Evolutionary conservation across 2,113 vertebrate species (phyloP).

Genomic region (Ardeotis arabs): DNA sequence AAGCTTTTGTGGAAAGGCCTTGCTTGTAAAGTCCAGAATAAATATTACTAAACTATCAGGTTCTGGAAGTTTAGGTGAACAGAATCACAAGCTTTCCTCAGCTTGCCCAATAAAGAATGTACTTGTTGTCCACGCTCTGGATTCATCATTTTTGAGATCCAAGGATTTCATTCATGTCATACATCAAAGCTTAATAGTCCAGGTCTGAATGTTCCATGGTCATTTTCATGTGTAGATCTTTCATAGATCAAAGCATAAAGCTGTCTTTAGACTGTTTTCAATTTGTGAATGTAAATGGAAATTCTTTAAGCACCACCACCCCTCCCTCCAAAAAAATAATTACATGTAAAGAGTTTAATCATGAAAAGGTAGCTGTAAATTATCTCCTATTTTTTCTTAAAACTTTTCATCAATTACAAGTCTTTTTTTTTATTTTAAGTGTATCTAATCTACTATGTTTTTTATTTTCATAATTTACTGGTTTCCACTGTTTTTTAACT

Average conservation of each 20-base stretch:
- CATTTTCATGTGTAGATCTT: conserved; percentile 61
- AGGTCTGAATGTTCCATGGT: conserved; percentile 34
- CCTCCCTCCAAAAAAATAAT: neutral
- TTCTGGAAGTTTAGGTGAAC: neutral
- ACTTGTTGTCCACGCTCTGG: neutral
- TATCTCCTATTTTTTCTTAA: neutral
- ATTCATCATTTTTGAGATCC: conserved; percentile 55
- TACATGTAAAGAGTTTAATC: neutral
- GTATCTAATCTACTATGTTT: neutral
- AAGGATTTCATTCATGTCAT: conserved; percentile 54
- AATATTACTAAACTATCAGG: neutral
- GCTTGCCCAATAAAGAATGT: neutral
- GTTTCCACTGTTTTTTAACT: neutral
- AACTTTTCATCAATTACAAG: neutral
- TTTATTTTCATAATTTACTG: neutral
- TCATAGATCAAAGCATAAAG: conserved; percentile 52
- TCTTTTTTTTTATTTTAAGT: neutral
- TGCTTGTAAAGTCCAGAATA: neutral
- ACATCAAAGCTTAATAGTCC: conserved; percentile 44
- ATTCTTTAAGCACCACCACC: neutral
- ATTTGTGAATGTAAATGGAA: conserved; percentile 53
- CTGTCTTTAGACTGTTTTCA: conserved; percentile 53
- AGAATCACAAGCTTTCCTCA: neutral
- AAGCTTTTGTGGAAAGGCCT: neutral
- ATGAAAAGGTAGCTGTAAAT: neutral